phyloP scores from a whole-genome alignment of 2,888 invertebrate species.

The Himalopsyche anomala region DNA sequence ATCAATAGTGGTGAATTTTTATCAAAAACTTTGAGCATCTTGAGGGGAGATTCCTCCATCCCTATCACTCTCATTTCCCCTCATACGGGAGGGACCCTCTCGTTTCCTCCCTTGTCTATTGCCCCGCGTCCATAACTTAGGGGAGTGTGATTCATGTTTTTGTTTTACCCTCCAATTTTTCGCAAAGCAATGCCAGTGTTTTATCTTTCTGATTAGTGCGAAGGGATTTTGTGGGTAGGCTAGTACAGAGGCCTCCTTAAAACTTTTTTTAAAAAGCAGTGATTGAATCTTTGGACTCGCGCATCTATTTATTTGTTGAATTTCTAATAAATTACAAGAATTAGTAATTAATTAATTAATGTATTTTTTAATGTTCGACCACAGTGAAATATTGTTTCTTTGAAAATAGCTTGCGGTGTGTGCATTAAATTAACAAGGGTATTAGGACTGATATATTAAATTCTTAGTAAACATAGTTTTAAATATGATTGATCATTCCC shows the following conservation, averaged over 20 bases:
- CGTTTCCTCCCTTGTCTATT: conserved; percentile 51
- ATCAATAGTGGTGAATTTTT: neutral
- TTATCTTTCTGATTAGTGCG: conserved; percentile 54
- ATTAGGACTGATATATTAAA: too few species aligned
- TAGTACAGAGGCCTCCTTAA: neutral
- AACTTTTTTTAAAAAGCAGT: neutral
- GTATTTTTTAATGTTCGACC: too few species aligned
- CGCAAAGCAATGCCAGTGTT: conserved; percentile 55
- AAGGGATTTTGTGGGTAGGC: neutral
- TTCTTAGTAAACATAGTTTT: too few species aligned
- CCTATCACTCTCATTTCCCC: conserved; percentile 39
- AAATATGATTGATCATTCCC: too few species aligned
- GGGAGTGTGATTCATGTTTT: conserved; percentile 62
- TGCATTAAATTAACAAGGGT: too few species aligned
- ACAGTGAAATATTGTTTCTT: too few species aligned
- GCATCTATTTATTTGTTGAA: too few species aligned
- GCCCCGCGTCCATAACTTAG: conserved; percentile 35
- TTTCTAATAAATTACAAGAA: too few species aligned
- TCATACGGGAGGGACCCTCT: neutral
- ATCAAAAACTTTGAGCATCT: neutral
- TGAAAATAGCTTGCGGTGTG: too few species aligned
- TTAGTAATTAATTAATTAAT: too few species aligned
- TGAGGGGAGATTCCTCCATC: conserved; percentile 39
- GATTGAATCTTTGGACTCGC: neutral
- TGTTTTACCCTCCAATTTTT: conserved; percentile 58